Base-by-base conservation (phyloP, 1,140 invertebrate species). In the Caenorhabditis briggsae region DNA sequence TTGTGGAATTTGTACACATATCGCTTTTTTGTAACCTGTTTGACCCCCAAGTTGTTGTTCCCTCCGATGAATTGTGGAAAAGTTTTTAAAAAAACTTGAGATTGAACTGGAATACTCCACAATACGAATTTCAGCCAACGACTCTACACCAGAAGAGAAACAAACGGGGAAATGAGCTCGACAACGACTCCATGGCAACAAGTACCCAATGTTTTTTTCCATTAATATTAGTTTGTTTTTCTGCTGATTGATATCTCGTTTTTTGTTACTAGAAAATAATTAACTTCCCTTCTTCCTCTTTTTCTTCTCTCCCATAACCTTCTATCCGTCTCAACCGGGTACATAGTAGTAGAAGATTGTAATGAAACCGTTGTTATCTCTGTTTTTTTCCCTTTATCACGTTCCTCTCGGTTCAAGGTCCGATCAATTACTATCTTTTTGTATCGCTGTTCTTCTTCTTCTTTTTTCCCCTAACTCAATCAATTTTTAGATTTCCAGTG, bases 271-370 rank as follows among this genome's bases (percentile, higher is more conserved):
- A 70, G 41, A 33, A 33, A 33, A 33, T 33, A 33, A 33, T 33
- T 33, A 2, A 33, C 33, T 33, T 33, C 11, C 23, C 1, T 33
- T 65, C 5, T 65, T 65, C 12, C 41, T 70, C n/a, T 12, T 18
- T 11, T 78, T 50, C 23, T 50, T 12, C 50, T 33, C 41, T 78
- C 33, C 2, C 14, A 3, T 70, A n/a, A 8, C 43, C 46, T 23
- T 70, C 41, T 70, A 70, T 70, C 64, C 64, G 64, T 70, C 12
- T 43, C 70, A 78, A 46, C 53, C 70, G 70, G 70, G 70, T 78
- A 50, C 46, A 50, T 78, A 78, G 46, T 70, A 61, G 59, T 33
- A 61, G n/a, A 46, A 25, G 64, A n/a, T 59, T 20, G 18, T 9
- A 11, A 59, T 46, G n/a, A 50, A 78, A 78, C 46, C 9, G 20